Evolutionary conservation across 2,113 vertebrate species (phyloP).

Genomic region (Fulica atra): DNA sequence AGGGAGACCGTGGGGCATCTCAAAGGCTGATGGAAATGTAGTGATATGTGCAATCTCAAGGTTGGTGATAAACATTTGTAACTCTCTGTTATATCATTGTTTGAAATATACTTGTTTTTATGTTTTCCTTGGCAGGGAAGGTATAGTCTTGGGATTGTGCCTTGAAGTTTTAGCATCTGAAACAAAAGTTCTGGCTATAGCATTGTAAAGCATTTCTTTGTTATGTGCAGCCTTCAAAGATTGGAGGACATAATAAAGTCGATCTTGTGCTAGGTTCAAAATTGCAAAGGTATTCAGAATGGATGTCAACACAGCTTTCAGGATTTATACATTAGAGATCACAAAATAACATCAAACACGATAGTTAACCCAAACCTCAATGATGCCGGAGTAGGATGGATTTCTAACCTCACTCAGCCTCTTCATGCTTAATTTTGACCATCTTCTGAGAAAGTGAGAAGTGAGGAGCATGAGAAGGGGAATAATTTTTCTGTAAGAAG

Average conservation of each 20-base stretch:
- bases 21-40: neutral
- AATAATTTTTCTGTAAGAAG: neutral
- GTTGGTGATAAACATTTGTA: conserved; percentile 1
- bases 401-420: neutral
- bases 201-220: neutral
- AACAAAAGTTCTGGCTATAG: neutral
- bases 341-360: neutral
- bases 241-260: neutral
- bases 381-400: neutral
- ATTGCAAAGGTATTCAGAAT: neutral
- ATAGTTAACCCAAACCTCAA: neutral
- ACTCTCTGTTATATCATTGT: neutral
- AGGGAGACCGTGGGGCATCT: neutral
- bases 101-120: neutral
- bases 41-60: neutral
- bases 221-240: neutral
- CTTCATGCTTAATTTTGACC: neutral
- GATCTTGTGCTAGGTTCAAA: neutral
- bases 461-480: neutral
- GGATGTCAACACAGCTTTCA: neutral
- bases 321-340: neutral
- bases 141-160: neutral
- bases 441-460: neutral
- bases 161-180: conserved; percentile 1
- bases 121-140: conserved; percentile 5